Base-by-base conservation (phyloP, 2,888 invertebrate species). In the Hemithea aestivaria region DNA sequence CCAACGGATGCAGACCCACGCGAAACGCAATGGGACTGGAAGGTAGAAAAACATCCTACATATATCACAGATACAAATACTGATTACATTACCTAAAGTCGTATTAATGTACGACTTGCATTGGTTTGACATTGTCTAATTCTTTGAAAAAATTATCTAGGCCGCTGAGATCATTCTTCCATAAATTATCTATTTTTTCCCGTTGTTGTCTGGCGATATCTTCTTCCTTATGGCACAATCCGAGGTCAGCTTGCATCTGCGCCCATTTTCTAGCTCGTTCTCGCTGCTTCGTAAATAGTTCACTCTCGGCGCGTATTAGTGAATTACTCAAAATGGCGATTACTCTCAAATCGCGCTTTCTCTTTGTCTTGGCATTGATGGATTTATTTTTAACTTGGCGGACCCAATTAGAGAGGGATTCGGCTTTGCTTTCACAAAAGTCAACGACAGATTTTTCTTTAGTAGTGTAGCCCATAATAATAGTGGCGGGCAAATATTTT, bases 61-160 rank as follows among this genome's bases (percentile, higher is more conserved):
- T 83, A 80, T 83, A 84, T 84, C 84, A 85, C 83, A 85, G 83
- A 72, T 77, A 66, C 76, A 77, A 71, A 73, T 62, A 68, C 59
- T 67, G 53, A 60, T 65, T 72, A 79, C 74, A 56, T 75, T 77
- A 76, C 74, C 78, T 83, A 79, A 53, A 28, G 36, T 61, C 58
- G 56, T 48, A 43, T 63, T 68, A 70, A 51, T 58, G 69, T 52
- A 66, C 58, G 55, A 73, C 45, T 50, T 38, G 46, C 34, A 50
- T 26, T 51, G 88, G 88, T 60, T 90, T 91, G 51, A 91, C 87
- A 69, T 81, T 84, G 63, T 89, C 90, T 64, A 92, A 74, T 73
- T 91, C 88, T 55, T 84, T 87, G 87, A 92, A 91, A 75, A 92
- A 92, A 63, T 79, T 85, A 78, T 92, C 89, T 69, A 92, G 69